Base-by-base conservation (phyloP, 2,888 invertebrate species). In the Tryphoninae sp. region DNA sequence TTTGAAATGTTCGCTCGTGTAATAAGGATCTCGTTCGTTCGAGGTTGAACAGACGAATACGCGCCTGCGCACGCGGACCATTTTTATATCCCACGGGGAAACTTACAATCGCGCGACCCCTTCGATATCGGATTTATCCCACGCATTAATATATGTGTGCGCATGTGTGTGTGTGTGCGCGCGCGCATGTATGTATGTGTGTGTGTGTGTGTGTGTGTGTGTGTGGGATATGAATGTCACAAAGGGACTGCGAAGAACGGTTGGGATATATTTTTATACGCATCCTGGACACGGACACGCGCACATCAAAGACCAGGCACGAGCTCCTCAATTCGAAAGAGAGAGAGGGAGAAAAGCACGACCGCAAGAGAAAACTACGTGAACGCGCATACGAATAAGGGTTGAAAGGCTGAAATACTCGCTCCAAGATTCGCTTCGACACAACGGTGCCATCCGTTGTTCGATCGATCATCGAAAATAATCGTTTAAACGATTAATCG, bases 1-100 rank as follows among this genome's bases (percentile, higher is more conserved):
- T 82, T 82, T 82, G 82, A 82, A 71, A 58, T 68, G 75, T 82
- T 75, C 64, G 69, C 74, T 68, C 64, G 62, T 72, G 76, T 76
- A 79, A 82, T 82, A 76, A 82, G 82, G 82, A 79, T 82, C 78
- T 55, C 62, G 74, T 78, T 78, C 65, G 58, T 49, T 72, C 58
- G 75, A 58, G 67, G 49, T 67, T 62, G 67, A 75, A 75, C 61
- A 61, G 75, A 65, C 53, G 78, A 65, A 71, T 61, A 67, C 67
- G 40, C 71, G 11, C 26, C 45, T 67, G 71, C 74, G 51, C 26
- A 33, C 45, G 8, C 26, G 2, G 2, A 13, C 45, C 13, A 45
- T 13, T 13, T 45, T 45, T 33, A 13, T 49, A 61, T 61, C 59
- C 67, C 22, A 65, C 45, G 13, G 64, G 33, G 67, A 33, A 58